phyloP scores from a whole-genome alignment of 2,797 vertebrate species.

The Lepus townsendii region DNA sequence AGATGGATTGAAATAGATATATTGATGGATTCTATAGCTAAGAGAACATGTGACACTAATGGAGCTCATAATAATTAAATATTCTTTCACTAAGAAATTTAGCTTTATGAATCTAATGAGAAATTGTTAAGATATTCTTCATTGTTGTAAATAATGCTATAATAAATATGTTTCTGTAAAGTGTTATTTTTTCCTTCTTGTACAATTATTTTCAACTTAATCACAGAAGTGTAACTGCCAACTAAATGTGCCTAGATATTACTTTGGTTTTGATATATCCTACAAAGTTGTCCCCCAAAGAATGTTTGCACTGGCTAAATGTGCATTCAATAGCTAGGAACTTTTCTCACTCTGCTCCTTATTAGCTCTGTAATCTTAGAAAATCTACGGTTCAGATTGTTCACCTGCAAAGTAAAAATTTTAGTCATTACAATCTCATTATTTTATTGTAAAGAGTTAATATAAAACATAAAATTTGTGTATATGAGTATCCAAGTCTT shows the following conservation, averaged over 20 bases:
- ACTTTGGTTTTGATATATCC: background rate
- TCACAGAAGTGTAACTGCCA: background rate
- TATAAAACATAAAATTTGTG: background rate
- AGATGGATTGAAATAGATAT: background rate
- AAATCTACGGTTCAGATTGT: background rate
- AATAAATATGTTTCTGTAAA: background rate
- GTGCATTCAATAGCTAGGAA: background rate
- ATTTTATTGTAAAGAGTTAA: background rate
- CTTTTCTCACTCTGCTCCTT: background rate
- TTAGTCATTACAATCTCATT: background rate
- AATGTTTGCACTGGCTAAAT: background rate
- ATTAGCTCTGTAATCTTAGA: background rate
- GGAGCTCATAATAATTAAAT: background rate
- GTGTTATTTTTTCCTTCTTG: background rate
- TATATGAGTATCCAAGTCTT: background rate
- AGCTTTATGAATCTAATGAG: background rate
- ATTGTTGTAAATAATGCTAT: background rate
- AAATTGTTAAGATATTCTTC: background rate
- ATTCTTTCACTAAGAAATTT: background rate
- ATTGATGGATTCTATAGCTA: background rate
- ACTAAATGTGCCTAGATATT: background rate
- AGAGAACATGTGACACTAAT: background rate
- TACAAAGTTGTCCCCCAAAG: background rate
- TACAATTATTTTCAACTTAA: constrained; percentile 37
- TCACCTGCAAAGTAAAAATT: background rate